Conservation (phyloP, 2,797 vertebrate genomes). For the Cygnus olor region DNA sequence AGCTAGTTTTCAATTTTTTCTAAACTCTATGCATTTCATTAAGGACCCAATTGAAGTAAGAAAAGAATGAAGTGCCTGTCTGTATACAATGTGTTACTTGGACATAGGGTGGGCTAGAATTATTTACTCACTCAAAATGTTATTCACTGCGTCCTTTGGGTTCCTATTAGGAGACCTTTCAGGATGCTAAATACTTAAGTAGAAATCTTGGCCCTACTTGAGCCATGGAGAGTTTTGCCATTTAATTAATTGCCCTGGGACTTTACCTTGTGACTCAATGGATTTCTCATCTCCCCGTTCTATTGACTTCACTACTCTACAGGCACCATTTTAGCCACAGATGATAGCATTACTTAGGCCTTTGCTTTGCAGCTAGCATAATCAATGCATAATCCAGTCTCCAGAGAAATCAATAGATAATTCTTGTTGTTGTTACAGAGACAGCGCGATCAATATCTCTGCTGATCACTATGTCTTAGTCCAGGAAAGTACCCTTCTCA, state of each 20-base stretch:
- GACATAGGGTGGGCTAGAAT: neutral
- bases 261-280: conserved; percentile 53
- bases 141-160: conserved; percentile 23
- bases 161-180: conserved; percentile 39
- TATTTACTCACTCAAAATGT: conserved; percentile 32
- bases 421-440: conserved; percentile 60
- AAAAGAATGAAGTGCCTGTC: conserved; percentile 40
- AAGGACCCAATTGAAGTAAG: neutral
- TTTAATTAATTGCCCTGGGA: conserved; percentile 64
- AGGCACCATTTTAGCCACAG: conserved; percentile 52
- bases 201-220: conserved; percentile 4
- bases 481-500: conserved; percentile 31
- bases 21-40: conserved; percentile 10
- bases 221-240: conserved; percentile 41
- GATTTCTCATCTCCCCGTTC: conserved; percentile 64
- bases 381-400: conserved; percentile 59
- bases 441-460: conserved; percentile 28
- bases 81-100: neutral
- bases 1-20: conserved; percentile 25
- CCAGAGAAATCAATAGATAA: conserved; percentile 65
- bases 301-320: conserved; percentile 54
- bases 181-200: conserved; percentile 45
- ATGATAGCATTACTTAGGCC: conserved; percentile 51
- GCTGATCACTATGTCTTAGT: conserved; percentile 41
- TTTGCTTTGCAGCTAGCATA: conserved; percentile 33